Base-by-base conservation (phyloP, 2,113 vertebrate genomes). In the Onychostruthus taczanowskii region DNA sequence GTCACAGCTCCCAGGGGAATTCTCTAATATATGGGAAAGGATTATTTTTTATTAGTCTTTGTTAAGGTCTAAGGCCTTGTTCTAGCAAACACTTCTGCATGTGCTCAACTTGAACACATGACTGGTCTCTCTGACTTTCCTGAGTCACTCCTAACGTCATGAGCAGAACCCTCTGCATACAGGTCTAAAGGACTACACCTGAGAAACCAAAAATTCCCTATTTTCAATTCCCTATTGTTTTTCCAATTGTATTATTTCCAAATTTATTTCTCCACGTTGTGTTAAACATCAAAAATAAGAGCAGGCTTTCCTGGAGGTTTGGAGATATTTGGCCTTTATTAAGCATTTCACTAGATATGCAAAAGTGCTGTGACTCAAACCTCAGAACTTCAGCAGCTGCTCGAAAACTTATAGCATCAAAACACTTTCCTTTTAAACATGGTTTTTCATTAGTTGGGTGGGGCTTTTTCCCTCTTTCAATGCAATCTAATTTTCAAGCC, bases 21-120 rank as follows among this genome's bases (percentile, higher is more conserved):
- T 59, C 72, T 72, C 37, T 35, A 55, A 39, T 93, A 87, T 39
- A 53, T 69, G 41, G 31, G 59, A 62, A 72, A 89, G 46, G 33
- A 70, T 88, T 89, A 41, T 74, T 87, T 84, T 62, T 86, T 84
- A 87, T 90, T 75, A 68, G 28, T 79, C 75, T 87, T 91, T 76
- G 67, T 63, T 82, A 81, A 55, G 53, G 53, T 55, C 59, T 44
- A 39, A 75, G 72, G 53, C 43, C n/a, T 85, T 91, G 58, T 61
- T 93, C 81, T 49, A 55, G 66, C 74, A 75, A 84, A 26, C 16
- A 9, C 31, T 79, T 68, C 56, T 81, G 35, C 14, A 4, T 0
- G 1, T 90, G 31, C 72, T 81, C 50, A 52, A 15, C 35, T 70
- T 61, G 16, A 64, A 35, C 44, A 70, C 0, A 9, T 61, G 68